phyloP scores from a whole-genome alignment of 1,140 invertebrate species.

The Diploscapter pachys region DNA sequence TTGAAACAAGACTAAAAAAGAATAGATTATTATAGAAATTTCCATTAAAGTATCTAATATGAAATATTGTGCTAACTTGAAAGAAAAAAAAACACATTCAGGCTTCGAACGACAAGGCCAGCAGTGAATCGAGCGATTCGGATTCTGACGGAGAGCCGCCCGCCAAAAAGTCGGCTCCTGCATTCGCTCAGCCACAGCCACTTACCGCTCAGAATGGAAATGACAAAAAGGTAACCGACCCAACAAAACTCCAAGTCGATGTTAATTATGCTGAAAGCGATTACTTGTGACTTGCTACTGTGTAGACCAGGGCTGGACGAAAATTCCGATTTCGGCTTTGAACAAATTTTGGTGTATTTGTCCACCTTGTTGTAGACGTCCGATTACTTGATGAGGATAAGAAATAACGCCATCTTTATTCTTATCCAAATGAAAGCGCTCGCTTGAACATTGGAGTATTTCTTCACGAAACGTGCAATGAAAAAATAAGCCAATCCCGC shows the following conservation, averaged over 20 bases:
- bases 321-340: background rate
- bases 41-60: too few species aligned
- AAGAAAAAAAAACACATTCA: background rate
- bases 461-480: background rate
- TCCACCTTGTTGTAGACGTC: too few species aligned
- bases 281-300: slow-evolving; percentile 7
- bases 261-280: background rate
- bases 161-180: slow-evolving; percentile 30
- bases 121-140: slow-evolving; percentile 20
- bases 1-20: too few species aligned
- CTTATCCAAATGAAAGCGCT: background rate
- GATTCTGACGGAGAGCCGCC: slow-evolving; percentile 33
- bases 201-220: slow-evolving; percentile 10
- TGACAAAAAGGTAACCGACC: slow-evolving; percentile 18
- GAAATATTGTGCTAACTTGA: too few species aligned
- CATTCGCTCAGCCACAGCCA: background rate
- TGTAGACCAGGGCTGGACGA: background rate
- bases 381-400: background rate
- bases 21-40: too few species aligned
- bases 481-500: slow-evolving; percentile 24
- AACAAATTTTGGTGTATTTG: too few species aligned
- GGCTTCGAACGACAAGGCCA: slow-evolving; percentile 28
- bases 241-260: background rate
- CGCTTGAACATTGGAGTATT: background rate
- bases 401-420: background rate